These are phyloP conservation scores for Pygocentrus nattereri DNA, from an alignment of 2,797 vertebrate genomes.

Conservation along the genomic window DNA sequence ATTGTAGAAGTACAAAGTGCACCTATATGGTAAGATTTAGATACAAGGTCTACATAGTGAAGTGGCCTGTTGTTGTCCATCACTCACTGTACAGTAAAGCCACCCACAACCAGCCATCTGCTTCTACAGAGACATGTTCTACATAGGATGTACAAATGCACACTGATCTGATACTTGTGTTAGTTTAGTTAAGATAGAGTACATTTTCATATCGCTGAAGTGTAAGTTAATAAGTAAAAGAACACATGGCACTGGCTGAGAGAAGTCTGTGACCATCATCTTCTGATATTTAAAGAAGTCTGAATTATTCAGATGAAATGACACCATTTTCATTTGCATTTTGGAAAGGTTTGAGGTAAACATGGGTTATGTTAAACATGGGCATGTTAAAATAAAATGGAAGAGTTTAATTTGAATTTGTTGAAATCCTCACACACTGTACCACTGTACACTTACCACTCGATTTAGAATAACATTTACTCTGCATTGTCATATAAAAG, in stretches of 20 bases:
- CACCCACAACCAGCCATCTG: too few species aligned
- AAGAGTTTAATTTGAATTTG: neutral
- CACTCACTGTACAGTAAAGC: too few species aligned
- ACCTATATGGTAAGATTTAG: too few species aligned
- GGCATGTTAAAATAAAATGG: neutral
- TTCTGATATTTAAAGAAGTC: neutral
- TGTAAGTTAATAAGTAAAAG: constrained; percentile 1
- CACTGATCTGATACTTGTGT: neutral
- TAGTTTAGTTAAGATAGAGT: neutral
- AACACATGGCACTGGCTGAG: neutral
- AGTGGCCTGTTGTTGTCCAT: too few species aligned
- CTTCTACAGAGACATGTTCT: neutral
- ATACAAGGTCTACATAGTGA: too few species aligned
- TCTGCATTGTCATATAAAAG: neutral
- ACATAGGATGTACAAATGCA: neutral
- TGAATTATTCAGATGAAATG: constrained; percentile 14
- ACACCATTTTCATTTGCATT: neutral
- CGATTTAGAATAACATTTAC: neutral
- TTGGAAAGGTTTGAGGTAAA: neutral
- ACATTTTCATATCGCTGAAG: neutral
- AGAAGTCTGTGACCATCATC: neutral
- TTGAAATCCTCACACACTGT: neutral
- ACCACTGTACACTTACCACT: neutral
- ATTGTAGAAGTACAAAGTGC: too few species aligned
- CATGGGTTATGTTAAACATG: neutral